Evolutionary conservation across 2,113 vertebrate species (phyloP).

Genomic region (Hippocampus abdominalis): DNA sequence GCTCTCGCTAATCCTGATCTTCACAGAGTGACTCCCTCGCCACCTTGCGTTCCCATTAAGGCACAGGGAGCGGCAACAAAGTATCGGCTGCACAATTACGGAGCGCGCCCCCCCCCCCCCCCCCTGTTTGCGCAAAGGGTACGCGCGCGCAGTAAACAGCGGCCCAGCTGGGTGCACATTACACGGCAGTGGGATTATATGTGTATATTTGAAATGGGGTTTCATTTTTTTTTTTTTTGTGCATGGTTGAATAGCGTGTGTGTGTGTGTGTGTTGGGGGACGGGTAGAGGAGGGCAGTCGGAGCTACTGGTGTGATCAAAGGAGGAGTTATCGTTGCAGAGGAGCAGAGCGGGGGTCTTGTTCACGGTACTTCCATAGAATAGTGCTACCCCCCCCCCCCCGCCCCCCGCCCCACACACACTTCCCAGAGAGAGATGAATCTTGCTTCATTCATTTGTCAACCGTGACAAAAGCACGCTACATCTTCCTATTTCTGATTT

Average conservation of each 20-base stretch:
- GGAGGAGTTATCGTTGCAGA: conserved; percentile 46
- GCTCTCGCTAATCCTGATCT: conserved; percentile 61
- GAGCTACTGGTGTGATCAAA: conserved; percentile 53
- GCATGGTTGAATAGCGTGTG: conserved; percentile 31
- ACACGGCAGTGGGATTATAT: conserved; percentile 32
- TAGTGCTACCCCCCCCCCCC: not conserved
- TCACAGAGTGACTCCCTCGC: conserved; percentile 49
- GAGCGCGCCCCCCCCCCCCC: too few relatives aligned
- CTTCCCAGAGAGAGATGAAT: conserved; percentile 33
- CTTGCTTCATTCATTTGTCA: conserved; percentile 51
- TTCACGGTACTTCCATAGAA: conserved; percentile 12
- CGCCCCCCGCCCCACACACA: not conserved
- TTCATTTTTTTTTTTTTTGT: conserved; percentile 20
- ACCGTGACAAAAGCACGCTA: conserved; percentile 53
- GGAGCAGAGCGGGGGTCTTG: conserved; percentile 38
- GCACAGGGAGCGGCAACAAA: conserved; percentile 49
- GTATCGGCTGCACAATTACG: conserved; percentile 32
- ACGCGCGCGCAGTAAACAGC: conserved; percentile 17
- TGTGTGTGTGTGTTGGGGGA: conserved; percentile 6
- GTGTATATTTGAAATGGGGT: conserved; percentile 29
- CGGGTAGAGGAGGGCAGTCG: conserved; percentile 44
- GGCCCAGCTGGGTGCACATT: conserved; percentile 29
- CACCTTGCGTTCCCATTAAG: conserved; percentile 47
- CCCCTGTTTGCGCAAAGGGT: conserved; percentile 32
- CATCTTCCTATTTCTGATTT: conserved; percentile 25